Base-by-base conservation (phyloP, 2,113 vertebrate species). In the Lamprologus tigripictilis region DNA sequence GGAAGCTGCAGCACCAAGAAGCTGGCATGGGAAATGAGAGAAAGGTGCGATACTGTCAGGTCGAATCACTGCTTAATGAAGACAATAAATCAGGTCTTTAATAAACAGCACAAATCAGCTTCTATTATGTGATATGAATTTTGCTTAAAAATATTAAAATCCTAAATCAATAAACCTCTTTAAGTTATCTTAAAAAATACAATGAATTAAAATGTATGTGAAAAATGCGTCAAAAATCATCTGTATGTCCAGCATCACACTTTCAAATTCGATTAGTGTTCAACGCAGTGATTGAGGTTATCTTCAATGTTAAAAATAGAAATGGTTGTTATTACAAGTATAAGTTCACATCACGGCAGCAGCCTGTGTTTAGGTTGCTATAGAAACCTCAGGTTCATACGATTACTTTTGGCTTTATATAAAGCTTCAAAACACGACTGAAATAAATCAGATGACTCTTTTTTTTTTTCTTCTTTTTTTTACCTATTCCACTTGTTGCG, bases 311-410 rank as follows among this genome's bases (percentile, higher is more conserved):
- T 95, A 94, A 94, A 95, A 95, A 95, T 95, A 95, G 92, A 82
- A 68, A 83, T 5, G 9, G 82, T 54, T 85, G 79, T 92, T 88
- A 89, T 89, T 91, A 86, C 71, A 81, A 80, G 87, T 90, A 83
- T 84, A 94, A 91, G 88, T 95, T 95, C 93, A 91, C 93, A 89
- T 91, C 86, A 61, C 88, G 88, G 83, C 81, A 94, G 89, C 88
- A 90, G 91, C 89, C 91, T 76, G 61, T 91, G 86, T 93, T 96
- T 90, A 78, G 91, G 96, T 97, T 97, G 95, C 96, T 93, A 96
- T 96, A 94, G 96, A 95, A 97, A 97, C 96, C 89, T 86, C 92
- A 94, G 93, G 93, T 95, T 95, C 93, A 85, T 85, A 93, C 86
- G 84, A 94, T 94, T 93, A 96, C 92, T 92, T 94, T 92, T 91